Percentiles rank a stretch among this genome's conserved stretches.
These are phyloP conservation scores for Entomobrya multifasciata DNA, from an alignment of 2,888 invertebrate genomes.

Conservation along the genomic window DNA sequence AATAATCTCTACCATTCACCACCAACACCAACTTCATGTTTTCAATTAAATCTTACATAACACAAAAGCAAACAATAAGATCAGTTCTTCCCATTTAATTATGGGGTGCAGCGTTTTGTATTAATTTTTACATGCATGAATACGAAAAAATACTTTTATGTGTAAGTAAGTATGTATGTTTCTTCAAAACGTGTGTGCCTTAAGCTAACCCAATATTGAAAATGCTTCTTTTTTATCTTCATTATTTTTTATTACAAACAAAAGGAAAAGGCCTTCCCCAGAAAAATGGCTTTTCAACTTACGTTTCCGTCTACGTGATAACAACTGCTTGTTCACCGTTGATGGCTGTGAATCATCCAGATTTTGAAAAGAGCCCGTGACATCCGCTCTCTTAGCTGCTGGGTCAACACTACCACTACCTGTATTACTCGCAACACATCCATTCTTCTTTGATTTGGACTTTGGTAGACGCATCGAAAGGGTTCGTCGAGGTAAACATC, in stretches of 20 bases:
- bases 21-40: constrained; percentile 34
- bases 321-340: constrained; percentile 44
- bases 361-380: constrained; percentile 67
- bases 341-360: constrained; percentile 63
- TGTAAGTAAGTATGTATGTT: too few relatives aligned
- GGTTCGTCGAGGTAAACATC: constrained; percentile 68
- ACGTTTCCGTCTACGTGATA: constrained; percentile 70
- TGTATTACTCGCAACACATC: constrained; percentile 38
- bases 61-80: constrained; percentile 58
- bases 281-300: constrained; percentile 56
- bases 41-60: constrained; percentile 64
- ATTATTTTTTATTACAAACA: constrained; percentile 3
- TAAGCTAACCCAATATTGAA: too few relatives aligned
- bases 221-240: too few relatives aligned
- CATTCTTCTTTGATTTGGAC: constrained; percentile 50
- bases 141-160: too few relatives aligned
- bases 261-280: constrained; percentile 50
- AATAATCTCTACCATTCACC: neutral
- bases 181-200: too few relatives aligned
- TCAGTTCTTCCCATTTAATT: constrained; percentile 62
- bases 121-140: constrained; percentile 30
- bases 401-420: constrained; percentile 25
- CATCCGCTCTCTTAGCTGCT: constrained; percentile 50
- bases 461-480: constrained; percentile 65
- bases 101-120: constrained; percentile 56